Base-by-base conservation (phyloP, 2,797 vertebrate genomes). In the Silurus lanzhouensis region DNA sequence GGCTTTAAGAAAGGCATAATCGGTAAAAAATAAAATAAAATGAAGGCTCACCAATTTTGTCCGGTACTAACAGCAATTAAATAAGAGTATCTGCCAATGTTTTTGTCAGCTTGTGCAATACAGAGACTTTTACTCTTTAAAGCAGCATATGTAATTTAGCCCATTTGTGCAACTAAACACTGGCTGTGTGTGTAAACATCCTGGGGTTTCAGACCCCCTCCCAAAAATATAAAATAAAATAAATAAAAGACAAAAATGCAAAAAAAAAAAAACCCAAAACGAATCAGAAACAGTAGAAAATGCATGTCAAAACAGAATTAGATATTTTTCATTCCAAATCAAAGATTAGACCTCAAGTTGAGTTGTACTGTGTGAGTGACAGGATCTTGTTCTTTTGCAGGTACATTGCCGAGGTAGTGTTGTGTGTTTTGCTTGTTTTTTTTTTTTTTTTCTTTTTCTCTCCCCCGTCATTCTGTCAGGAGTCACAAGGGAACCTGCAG, bases 391-490 rank as follows among this genome's bases (percentile, higher is more conserved):
- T 48, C 9, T 63, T 60, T 7, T 83, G 58, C 57, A 67, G 70
- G 55, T 70, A 5, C 9, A 15, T 57, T n/a, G 71, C 83, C 71
- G 76, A 58, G 57, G 22, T 68, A 57, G 60, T 64, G 17, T 31
- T 31, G 31, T 31, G 31, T 31, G 31, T 31, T 31, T 27, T 27
- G 1, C 27, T 27, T 31, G 1, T 2, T 31, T 31, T 3, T 31
- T 31, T 31, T 31, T 31, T 31, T 3, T 31, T 31, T 3, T 38
- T 78, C 38, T 19, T 75, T 83, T 83, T 78, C 17, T 74, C 81
- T 79, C 52, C 2, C 38, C 81, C 17, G 80, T 84, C 76, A 76
- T 82, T 78, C 77, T 67, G 77, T 85, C 81, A 61, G 77, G 52
- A 70, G 60, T 57, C 68, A 84, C 63, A 75, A 58, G n/a, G 22